These are phyloP conservation scores for Eonycteris spelaea DNA, from an alignment of 2,113 vertebrate species.

Conservation along the genomic window DNA sequence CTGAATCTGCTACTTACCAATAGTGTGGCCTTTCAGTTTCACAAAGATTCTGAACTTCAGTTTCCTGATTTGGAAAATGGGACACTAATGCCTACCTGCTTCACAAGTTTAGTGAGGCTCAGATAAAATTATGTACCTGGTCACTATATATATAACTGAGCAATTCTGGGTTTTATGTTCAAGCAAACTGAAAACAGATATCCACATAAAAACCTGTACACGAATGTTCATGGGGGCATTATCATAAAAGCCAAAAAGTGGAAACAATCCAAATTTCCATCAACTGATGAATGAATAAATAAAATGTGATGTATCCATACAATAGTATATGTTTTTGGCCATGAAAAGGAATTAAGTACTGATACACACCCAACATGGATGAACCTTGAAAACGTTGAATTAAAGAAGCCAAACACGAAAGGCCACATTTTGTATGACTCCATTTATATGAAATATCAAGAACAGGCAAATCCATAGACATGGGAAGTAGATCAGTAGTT, in stretches of 20 bases:
- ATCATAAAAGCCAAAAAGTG: background rate
- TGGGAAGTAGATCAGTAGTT: background rate
- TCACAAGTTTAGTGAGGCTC: background rate
- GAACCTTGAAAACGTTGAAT: background rate
- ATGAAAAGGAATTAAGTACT: background rate
- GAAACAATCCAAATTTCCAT: background rate
- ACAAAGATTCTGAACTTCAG: background rate
- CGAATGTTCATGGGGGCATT: background rate
- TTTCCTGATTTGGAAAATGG: background rate
- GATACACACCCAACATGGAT: background rate
- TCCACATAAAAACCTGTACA: background rate
- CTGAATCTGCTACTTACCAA: background rate
- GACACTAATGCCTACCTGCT: background rate
- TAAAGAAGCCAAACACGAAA: conserved; percentile 8
- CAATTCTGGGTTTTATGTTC: background rate
- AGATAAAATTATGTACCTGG: background rate
- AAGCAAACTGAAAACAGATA: background rate
- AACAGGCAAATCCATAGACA: background rate
- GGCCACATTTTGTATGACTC: background rate
- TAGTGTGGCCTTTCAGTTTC: background rate
- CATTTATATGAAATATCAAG: background rate
- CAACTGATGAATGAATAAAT: background rate
- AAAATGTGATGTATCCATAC: background rate
- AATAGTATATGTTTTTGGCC: background rate
- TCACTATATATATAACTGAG: background rate